Base-by-base conservation (phyloP, 2,888 invertebrate species). In the Sphaerophoria taeniata region DNA sequence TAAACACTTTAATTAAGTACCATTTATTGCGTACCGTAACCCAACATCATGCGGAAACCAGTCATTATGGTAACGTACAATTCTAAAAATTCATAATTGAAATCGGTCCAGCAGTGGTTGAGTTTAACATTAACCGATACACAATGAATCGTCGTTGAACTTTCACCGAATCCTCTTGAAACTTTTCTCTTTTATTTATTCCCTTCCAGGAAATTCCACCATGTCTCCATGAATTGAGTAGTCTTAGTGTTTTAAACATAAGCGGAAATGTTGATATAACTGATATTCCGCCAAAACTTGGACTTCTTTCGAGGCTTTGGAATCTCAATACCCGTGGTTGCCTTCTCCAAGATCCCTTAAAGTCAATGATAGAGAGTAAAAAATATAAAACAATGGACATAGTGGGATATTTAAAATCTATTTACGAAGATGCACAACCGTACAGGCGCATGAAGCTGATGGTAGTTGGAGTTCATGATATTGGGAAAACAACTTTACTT, bases 361-460 rank as follows among this genome's bases (percentile, higher is more conserved):
- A 95, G 84, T 95, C 96, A 0, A 98, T 98, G 97, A 96, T 99
- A 80, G 96, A 96, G 65, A 95, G 96, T 78, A 98, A 98, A 89
- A 96, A 97, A 88, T 98, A 97, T 91, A 98, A 98, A 93, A 98
- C 99, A 0, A 97, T 97, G 95, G 99, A 99, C 90, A 95, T 97
- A 33, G 95, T 99, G 60, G 93, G 94, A 0, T 99, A 99, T 91
- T 94, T 99, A 16, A 97, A 98, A 92, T 96, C 96, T 0, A 96
- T 96, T 16, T 92, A 96, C 87, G 97, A 97, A 91, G 97, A 97
- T 92, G 98, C 99, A 0, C 95, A 96, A 88, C 96, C 97, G 0
- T 99, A 99, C 92, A 96, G 98, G 0, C 94, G 98, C 73, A 97
- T 99, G 96, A 98, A 99, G 91, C 93, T 99, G 16, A 98, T 98